Base-by-base conservation (phyloP, 2,888 invertebrate genomes). In the Malthinus seriepunctatus region DNA sequence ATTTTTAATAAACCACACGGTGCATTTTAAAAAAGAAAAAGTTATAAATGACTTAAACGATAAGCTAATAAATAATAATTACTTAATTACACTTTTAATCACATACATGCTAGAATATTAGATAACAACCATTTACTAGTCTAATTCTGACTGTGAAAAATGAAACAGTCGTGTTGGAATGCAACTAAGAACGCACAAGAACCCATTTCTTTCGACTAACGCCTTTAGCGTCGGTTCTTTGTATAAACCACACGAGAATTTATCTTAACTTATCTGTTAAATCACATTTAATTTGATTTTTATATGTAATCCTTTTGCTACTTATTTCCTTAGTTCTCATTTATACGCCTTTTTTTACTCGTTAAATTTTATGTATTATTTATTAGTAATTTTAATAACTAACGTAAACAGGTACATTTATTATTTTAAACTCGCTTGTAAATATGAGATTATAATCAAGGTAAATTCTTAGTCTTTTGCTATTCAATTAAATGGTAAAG, bases 221-320 rank as follows among this genome's bases (percentile, higher is more conserved):
- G 55, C 54, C 60, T 64, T 64, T 58, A 56, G 52, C 62, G 60
- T 61, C 64, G 63, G 59, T 58, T 56, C 63, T 67, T 62, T 67
- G 63, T 66, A 56, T 51, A 56, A 15, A 42, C 38, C 56, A 56
- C 63, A 60, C 50, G 33, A 49, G 57, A 53, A 67, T 67, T 62
- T 63, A 67, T 67, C 67, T 64, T 64, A 38, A 23, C 59, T 63
- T 64, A 61, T 60, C 48, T 53, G 57, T 51, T 53, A 48, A 46
- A 53, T 53, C 52, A 48, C 42, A 51, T 52, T 52, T 52, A 47
- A 12, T 32, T 52, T 51, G 37, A 51, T 56, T 56, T 54, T 51
- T 51, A 51, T 50, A 51, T 49, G 46, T 39, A 50, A 48, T 47
- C 39, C 35, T 48, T 54, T 54, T 46, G 35, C 33, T 48, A 9